Evolutionary conservation across 2,113 vertebrate species (phyloP).

Genomic region (Trachemys scripta): DNA sequence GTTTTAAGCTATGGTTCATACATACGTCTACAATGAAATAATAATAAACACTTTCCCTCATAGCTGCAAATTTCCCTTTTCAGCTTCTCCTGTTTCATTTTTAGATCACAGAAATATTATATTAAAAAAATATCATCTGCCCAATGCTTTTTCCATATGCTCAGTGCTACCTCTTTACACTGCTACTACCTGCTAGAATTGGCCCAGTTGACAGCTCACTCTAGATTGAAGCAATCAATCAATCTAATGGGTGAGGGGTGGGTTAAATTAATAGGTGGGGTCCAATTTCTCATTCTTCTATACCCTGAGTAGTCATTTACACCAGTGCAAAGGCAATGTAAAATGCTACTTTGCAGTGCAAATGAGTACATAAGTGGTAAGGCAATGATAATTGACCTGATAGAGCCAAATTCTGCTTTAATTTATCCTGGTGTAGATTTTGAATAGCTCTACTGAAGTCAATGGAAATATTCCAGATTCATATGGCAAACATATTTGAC

Average conservation of each 20-base stretch:
- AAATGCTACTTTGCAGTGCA: not conserved
- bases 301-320: not conserved
- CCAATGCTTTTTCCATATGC: constrained; percentile 23
- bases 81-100: constrained; percentile 64
- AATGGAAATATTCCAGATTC: not conserved
- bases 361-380: not conserved
- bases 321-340: not conserved
- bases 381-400: not conserved
- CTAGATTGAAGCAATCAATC: not conserved
- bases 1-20: constrained; percentile 53
- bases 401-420: not conserved
- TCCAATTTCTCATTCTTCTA: accelerated
- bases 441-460: not conserved
- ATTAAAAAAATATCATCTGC: not conserved
- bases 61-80: constrained; percentile 59
- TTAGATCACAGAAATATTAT: constrained; percentile 1
- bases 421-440: not conserved
- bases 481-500: not conserved
- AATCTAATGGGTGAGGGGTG: not conserved
- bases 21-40: constrained; percentile 64
- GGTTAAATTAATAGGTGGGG: not conserved
- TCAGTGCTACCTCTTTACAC: not conserved
- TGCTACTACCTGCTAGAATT: constrained; percentile 32
- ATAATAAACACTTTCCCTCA: constrained; percentile 43
- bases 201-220: not conserved